Conservation (phyloP, 1,140 invertebrate genomes). For the Nebria ingens region DNA sequence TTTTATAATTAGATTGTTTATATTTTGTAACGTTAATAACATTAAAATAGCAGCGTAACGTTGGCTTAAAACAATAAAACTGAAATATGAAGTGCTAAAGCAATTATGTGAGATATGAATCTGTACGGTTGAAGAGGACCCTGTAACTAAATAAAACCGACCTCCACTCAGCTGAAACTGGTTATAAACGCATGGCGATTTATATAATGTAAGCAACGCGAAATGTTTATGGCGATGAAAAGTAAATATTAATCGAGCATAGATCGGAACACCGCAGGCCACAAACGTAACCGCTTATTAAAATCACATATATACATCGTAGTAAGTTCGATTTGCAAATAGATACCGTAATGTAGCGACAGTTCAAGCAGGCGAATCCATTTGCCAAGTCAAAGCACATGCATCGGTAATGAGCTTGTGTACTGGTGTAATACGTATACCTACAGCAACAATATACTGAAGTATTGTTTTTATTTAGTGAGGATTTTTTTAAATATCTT, state of each 20-base stretch:
- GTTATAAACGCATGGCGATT: neutral
- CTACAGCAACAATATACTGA: too few relatives aligned
- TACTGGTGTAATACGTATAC: too few relatives aligned
- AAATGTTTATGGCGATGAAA: neutral
- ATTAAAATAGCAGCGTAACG: too few relatives aligned
- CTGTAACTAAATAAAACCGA: neutral
- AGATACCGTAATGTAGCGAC: neutral
- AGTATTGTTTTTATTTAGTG: too few relatives aligned
- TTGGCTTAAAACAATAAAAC: neutral
- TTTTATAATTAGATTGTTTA: too few relatives aligned
- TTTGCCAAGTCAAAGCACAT: too few relatives aligned
- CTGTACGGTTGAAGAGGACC: neutral
- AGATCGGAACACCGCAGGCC: neutral
- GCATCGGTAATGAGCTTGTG: too few relatives aligned
- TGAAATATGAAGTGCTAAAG: neutral
- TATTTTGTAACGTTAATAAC: too few relatives aligned
- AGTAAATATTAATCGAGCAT: neutral
- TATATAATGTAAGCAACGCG: neutral
- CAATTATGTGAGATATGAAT: neutral
- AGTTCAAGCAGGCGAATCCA: too few relatives aligned
- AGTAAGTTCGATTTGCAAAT: neutral
- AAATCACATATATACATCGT: slow-evolving; percentile 1
- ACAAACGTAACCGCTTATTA: slow-evolving; percentile 1
- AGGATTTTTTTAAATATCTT: too few relatives aligned
- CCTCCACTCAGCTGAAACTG: neutral